Conservation (phyloP, 2,113 vertebrate species). For the Ciconia stormi region DNA sequence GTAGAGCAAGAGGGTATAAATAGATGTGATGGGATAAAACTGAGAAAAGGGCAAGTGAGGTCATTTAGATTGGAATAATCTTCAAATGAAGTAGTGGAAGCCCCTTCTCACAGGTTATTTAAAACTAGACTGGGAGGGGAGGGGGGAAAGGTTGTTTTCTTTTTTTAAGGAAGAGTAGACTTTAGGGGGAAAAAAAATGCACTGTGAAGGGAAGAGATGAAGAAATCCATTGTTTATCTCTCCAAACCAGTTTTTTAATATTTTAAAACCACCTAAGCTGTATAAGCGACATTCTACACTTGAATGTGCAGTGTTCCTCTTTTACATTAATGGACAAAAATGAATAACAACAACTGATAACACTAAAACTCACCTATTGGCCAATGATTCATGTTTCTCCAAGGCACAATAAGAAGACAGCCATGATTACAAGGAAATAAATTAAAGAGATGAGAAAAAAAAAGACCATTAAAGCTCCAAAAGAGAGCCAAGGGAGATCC, state of each 20-base stretch:
- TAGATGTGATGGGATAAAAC: conserved; percentile 16
- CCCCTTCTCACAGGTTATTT: background rate
- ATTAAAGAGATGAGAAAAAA: background rate
- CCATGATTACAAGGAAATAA: background rate
- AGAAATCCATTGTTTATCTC: background rate
- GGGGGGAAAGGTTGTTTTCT: background rate
- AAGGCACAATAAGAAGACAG: background rate
- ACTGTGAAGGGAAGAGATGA: background rate
- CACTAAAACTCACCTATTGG: background rate
- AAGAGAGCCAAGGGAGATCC: background rate
- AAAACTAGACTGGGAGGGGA: background rate
- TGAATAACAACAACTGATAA: background rate
- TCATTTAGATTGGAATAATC: background rate
- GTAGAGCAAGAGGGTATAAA: conserved; percentile 18
- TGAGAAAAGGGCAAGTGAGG: conserved; percentile 1
- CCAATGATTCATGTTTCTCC: background rate
- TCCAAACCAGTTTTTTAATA: background rate
- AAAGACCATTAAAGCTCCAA: background rate
- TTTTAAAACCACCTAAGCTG: background rate
- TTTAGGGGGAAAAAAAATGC: background rate
- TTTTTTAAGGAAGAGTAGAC: background rate
- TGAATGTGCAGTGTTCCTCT: background rate
- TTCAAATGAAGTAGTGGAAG: background rate
- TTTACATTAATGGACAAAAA: background rate
- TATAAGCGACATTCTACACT: background rate